Base-by-base conservation (phyloP, 2,797 vertebrate species). In the Selene dorsalis region DNA sequence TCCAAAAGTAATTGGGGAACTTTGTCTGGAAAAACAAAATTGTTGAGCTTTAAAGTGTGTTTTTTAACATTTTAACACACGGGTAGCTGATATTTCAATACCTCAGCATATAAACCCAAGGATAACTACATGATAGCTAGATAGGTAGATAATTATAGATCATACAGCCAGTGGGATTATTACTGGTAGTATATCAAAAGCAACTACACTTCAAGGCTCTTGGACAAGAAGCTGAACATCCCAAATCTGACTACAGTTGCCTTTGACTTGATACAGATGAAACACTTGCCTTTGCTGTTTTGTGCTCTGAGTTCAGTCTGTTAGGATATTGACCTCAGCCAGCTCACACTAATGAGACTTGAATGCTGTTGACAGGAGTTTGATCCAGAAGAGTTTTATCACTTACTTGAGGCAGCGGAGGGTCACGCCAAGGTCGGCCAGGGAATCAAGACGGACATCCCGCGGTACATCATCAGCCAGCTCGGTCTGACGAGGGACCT, bases 331-430 rank as follows among this genome's bases (percentile, higher is more conserved):
- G 6, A 4, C 35, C 16, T 75, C 52, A 69, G n/a, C 38, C 32
- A n/a, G 26, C 75, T 32, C 50, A 60, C 68, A 38, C 69, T 79
- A 57, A 88, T 80, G 26, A 72, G 35, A 58, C 16, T 56, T 60
- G 39, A 1, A 50, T 82, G 47, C 18, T 76, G 17, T 86, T 87
- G 26, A 35, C 87, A 99, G 98, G 98, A 99, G 79, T 99, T 99
- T 56, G 96, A 99, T 85, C 98, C 98, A 0, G 98, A 99, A 66
- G 97, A 98, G 85, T 99, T 99, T 78, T 99, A 99, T 82, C 98
- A 99, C 76, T 90, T 99, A 52, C 92, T 99, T 24, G 97, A 99
- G 90, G 98, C 97, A 0, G 98, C 96, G 0, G 98, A 99, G 84
- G 98, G 98, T 65, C 97, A 98, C 0, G 98, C 98, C 41, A 99